These are phyloP conservation scores for Conchocele bisecta DNA, from an alignment of 2,888 invertebrate species.

Conservation along the genomic window DNA sequence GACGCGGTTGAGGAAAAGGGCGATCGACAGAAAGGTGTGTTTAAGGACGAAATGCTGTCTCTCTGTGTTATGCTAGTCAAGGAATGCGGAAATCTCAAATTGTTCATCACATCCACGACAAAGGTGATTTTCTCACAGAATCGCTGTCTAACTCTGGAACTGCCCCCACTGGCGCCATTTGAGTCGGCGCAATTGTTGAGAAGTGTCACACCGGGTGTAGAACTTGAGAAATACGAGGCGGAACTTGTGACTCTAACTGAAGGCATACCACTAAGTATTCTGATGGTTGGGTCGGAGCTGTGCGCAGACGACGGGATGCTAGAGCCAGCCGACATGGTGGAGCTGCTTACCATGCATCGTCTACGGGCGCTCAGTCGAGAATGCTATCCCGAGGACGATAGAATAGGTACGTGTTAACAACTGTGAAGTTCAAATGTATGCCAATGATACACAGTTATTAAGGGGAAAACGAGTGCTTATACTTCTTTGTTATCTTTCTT, in stretches of 20 bases:
- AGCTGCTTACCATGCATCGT: background rate
- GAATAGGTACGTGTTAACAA: background rate
- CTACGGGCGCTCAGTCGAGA: slow-evolving; percentile 3
- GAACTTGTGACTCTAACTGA: slow-evolving; percentile 56
- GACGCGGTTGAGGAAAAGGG: slow-evolving; percentile 55
- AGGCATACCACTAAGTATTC: slow-evolving; percentile 15
- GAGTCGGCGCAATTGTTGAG: slow-evolving; percentile 50
- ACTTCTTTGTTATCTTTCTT: too few species aligned
- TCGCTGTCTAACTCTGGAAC: slow-evolving; percentile 33
- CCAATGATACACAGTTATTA: too few species aligned
- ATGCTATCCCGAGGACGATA: background rate
- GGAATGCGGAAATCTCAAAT: slow-evolving; percentile 39
- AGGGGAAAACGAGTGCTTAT: too few species aligned
- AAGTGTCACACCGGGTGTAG: slow-evolving; percentile 37
- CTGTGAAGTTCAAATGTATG: too few species aligned
- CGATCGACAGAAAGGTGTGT: too few species aligned
- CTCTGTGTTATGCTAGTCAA: slow-evolving; percentile 27
- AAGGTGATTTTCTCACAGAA: slow-evolving; percentile 26
- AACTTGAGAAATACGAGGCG: slow-evolving; percentile 48
- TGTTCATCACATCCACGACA: slow-evolving; percentile 60
- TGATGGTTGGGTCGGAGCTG: slow-evolving; percentile 1
- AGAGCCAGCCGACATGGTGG: background rate
- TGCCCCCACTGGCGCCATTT: slow-evolving; percentile 26
- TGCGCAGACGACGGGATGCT: background rate
- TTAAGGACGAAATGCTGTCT: slow-evolving; percentile 32